Evolutionary conservation across 53 echinoderm and acorn worm genomes (phyloP).

Genomic region (Henricia sp.): DNA sequence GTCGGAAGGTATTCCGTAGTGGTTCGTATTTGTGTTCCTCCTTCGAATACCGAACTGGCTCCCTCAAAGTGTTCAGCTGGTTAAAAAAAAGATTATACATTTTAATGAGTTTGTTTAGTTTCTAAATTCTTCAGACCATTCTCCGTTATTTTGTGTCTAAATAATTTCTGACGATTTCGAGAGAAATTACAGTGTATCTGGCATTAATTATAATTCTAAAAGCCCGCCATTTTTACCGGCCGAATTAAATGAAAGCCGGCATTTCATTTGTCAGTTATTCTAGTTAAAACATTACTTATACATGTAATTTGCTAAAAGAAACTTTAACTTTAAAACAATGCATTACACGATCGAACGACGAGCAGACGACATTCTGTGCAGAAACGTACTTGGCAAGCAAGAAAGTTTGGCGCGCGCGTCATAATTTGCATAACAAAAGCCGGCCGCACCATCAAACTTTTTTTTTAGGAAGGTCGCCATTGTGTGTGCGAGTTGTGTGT

Average conservation of each 20-base stretch:
- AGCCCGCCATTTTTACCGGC: too few relatives aligned
- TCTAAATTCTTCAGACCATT: background rate
- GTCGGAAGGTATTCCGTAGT: conserved; percentile 68
- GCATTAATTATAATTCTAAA: too few relatives aligned
- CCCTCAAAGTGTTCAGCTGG: conserved; percentile 76
- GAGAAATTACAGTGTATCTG: too few relatives aligned
- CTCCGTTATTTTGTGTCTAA: background rate
- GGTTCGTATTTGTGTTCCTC: conserved; percentile 2
- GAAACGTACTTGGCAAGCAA: background rate
- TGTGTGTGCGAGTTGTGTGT: too few relatives aligned
- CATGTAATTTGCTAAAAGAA: background rate
- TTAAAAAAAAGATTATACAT: background rate
- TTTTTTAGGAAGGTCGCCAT: too few relatives aligned
- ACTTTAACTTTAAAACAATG: background rate
- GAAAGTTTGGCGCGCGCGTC: background rate
- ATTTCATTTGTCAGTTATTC: background rate
- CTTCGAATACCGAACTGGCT: conserved; percentile 52
- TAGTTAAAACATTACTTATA: background rate
- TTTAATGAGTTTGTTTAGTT: too few relatives aligned
- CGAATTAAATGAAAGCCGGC: background rate
- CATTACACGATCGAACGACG: background rate
- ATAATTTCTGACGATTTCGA: too few relatives aligned
- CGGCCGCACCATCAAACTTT: background rate
- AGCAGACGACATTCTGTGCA: background rate
- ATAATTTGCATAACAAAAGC: conserved; percentile 19